phyloP scores from a whole-genome alignment of 2,113 vertebrate genomes.

The Anser cygnoides region DNA sequence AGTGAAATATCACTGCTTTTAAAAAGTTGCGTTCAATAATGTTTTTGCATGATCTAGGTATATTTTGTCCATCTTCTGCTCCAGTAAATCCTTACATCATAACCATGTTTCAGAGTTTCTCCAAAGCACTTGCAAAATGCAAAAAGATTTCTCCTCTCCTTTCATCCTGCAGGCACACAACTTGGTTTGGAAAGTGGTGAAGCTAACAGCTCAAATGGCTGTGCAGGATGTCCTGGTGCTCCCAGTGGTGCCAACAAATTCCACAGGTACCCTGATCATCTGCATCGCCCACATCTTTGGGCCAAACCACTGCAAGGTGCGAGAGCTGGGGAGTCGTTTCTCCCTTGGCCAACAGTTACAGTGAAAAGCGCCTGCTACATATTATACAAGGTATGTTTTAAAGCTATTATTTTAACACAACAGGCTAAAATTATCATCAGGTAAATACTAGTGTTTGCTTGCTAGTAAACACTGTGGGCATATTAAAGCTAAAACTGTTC shows the following conservation, averaged over 20 bases:
- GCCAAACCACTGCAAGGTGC: background rate
- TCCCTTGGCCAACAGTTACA: background rate
- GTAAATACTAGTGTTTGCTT: background rate
- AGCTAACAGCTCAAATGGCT: background rate
- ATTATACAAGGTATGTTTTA: background rate
- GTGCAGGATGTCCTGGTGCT: background rate
- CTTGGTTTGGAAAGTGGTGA: fast-evolving
- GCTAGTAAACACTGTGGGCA: background rate
- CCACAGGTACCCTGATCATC: background rate
- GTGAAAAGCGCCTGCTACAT: background rate
- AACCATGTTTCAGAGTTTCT: background rate
- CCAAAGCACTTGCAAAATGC: background rate
- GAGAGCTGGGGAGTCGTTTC: background rate
- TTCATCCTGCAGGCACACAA: background rate
- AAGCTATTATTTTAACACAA: background rate
- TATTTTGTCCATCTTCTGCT: background rate
- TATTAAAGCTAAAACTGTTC: background rate
- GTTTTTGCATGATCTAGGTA: background rate
- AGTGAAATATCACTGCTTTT: background rate
- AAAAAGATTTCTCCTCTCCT: background rate
- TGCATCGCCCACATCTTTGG: background rate
- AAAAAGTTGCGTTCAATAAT: background rate
- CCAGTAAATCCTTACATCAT: background rate
- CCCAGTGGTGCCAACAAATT: background rate
- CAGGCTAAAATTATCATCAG: background rate